Percentiles rank a stretch among this genome's conserved stretches.
These are phyloP conservation scores for Procambarus clarkii DNA, from an alignment of 1,140 invertebrate genomes.

Conservation along the genomic window DNA sequence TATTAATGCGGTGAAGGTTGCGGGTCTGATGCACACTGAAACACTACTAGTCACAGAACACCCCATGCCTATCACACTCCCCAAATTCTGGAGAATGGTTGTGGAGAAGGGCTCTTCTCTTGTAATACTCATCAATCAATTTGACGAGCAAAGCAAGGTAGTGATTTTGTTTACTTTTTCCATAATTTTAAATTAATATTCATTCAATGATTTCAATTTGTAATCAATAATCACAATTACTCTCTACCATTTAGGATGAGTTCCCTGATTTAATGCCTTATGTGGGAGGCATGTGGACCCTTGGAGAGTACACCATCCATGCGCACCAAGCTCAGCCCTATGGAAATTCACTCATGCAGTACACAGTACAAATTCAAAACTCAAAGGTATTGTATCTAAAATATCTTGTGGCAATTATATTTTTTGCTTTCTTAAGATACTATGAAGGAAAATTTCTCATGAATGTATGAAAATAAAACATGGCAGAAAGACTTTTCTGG, in stretches of 20 bases:
- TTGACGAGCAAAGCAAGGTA: slow-evolving; percentile 10
- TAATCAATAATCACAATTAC: too few relatives aligned
- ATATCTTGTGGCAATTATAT: too few relatives aligned
- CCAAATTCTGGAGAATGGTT: slow-evolving; percentile 62
- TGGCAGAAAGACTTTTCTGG: too few relatives aligned
- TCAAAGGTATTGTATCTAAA: not conserved
- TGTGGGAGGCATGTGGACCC: not conserved
- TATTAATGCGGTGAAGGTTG: slow-evolving; percentile 56
- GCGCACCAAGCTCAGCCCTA: not conserved
- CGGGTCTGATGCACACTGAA: not conserved
- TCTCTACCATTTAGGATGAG: not conserved
- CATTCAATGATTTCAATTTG: too few relatives aligned
- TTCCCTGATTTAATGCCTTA: not conserved
- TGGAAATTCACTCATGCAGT: not conserved
- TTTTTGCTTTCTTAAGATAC: too few relatives aligned
- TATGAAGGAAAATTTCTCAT: too few relatives aligned
- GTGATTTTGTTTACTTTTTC: too few relatives aligned
- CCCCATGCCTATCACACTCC: slow-evolving; percentile 15
- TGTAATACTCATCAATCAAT: slow-evolving; percentile 44
- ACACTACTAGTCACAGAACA: slow-evolving; percentile 52
- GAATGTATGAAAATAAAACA: too few relatives aligned
- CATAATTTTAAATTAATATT: too few relatives aligned
- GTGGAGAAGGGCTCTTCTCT: slow-evolving; percentile 18
- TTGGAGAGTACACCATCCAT: not conserved
- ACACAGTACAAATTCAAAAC: not conserved